Evolutionary conservation across 2,113 vertebrate genomes (phyloP).

Genomic region (Haemorhous mexicanus): DNA sequence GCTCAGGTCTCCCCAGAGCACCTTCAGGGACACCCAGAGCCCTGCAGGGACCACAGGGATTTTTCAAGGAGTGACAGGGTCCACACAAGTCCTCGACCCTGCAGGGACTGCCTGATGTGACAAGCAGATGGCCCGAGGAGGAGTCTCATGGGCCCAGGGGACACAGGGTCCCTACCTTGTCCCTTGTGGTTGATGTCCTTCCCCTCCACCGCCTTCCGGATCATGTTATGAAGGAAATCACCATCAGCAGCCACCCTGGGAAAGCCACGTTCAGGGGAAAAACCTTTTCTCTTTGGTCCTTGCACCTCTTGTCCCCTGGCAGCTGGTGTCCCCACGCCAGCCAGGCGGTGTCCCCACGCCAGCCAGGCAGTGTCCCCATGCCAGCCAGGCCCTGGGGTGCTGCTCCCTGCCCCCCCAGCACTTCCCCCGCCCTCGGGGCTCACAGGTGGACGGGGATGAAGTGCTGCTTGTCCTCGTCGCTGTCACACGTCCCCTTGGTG

Average conservation of each 20-base stretch:
- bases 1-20: slow-evolving; percentile 80
- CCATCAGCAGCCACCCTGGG: slow-evolving; percentile 41
- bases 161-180: slow-evolving; percentile 1
- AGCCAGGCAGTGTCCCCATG: not conserved
- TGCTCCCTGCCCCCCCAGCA: not conserved
- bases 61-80: not conserved
- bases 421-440: not conserved
- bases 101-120: too few species aligned
- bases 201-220: slow-evolving; percentile 38
- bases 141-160: too few species aligned
- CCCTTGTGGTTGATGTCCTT: slow-evolving; percentile 71
- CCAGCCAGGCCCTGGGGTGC: not conserved
- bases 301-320: not conserved
- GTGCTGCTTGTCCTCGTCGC: slow-evolving; percentile 62
- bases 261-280: not conserved
- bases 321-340: not conserved
- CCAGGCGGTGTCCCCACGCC: too few species aligned
- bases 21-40: slow-evolving; percentile 85
- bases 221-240: slow-evolving; percentile 62
- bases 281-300: not conserved
- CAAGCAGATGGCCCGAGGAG: rapidly evolving
- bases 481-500: slow-evolving; percentile 56
- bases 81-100: not conserved
- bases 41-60: not conserved
- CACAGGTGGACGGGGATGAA: slow-evolving; percentile 66